These are phyloP conservation scores for Saccostrea glomerata DNA, from an alignment of 1,140 invertebrate species.

Conservation along the genomic window DNA sequence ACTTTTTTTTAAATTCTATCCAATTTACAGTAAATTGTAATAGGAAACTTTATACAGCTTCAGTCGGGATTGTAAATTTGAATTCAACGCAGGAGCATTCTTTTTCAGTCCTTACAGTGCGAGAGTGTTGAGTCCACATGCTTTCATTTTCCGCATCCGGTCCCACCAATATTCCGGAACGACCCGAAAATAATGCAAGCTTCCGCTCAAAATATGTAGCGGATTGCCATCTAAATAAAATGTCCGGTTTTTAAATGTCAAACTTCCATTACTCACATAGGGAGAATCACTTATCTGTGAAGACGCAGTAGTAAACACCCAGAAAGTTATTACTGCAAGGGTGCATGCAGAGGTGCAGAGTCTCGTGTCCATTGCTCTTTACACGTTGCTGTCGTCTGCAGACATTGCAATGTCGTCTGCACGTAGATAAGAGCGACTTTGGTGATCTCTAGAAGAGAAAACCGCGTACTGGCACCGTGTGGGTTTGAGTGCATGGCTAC, in stretches of 20 bases:
- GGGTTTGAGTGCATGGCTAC: background rate
- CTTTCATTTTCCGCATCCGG: constrained; percentile 80
- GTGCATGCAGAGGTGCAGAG: background rate
- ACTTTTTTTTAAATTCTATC: too few species aligned
- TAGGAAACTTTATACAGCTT: too few species aligned
- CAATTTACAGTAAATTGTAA: too few species aligned
- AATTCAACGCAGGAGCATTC: too few species aligned
- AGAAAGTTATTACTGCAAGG: background rate
- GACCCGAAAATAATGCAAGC: constrained; percentile 82
- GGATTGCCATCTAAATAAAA: constrained; percentile 68
- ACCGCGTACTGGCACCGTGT: background rate
- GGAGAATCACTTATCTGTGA: constrained; percentile 14
- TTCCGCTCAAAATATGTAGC: constrained; percentile 75
- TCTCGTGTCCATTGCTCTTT: background rate
- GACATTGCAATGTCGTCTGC: background rate
- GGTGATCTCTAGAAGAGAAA: background rate
- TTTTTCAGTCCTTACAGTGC: constrained; percentile 79
- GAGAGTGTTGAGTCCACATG: constrained; percentile 80
- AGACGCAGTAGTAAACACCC: background rate
- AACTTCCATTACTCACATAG: constrained; percentile 47
- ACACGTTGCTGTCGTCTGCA: background rate
- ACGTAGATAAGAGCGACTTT: constrained; percentile 12
- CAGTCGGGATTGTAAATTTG: too few species aligned
- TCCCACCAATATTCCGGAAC: constrained; percentile 80
- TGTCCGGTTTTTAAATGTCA: constrained; percentile 64